These are phyloP conservation scores for Gymnogyps californianus DNA, from an alignment of 2,113 vertebrate species.

Conservation along the genomic window DNA sequence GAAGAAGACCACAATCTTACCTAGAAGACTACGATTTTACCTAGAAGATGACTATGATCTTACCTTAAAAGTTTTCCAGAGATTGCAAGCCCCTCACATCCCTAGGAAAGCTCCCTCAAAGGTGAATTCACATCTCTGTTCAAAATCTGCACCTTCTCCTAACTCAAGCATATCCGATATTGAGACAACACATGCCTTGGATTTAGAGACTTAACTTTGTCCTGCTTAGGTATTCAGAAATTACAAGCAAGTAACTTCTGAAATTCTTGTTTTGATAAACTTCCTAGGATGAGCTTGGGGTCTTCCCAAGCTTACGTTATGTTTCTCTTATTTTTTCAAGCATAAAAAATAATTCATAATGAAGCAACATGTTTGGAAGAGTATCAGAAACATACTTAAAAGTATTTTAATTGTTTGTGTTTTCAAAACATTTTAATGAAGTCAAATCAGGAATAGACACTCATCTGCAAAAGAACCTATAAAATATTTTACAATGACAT, in stretches of 20 bases:
- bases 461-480: slow-evolving; percentile 23
- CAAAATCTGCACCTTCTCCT: neutral
- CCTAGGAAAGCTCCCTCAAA: neutral
- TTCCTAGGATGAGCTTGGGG: neutral
- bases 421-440: slow-evolving; percentile 35
- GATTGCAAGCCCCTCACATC: neutral
- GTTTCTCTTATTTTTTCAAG: neutral
- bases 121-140: neutral
- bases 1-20: neutral
- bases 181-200: neutral
- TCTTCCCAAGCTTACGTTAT: neutral
- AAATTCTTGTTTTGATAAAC: neutral
- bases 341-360: neutral
- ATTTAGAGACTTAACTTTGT: neutral
- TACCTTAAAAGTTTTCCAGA: neutral
- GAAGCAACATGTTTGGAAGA: neutral
- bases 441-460: slow-evolving; percentile 27
- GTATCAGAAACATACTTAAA: neutral
- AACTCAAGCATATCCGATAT: neutral
- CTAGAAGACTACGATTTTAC: neutral
- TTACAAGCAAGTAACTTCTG: neutral
- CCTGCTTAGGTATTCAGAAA: neutral
- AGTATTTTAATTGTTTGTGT: slow-evolving; percentile 9
- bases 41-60: neutral
- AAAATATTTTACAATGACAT: slow-evolving; percentile 39